Percentiles rank a stretch among this genome's conserved stretches.
phyloP scores from a whole-genome alignment of 2,113 vertebrate species.

The Nycticorax nycticorax region DNA sequence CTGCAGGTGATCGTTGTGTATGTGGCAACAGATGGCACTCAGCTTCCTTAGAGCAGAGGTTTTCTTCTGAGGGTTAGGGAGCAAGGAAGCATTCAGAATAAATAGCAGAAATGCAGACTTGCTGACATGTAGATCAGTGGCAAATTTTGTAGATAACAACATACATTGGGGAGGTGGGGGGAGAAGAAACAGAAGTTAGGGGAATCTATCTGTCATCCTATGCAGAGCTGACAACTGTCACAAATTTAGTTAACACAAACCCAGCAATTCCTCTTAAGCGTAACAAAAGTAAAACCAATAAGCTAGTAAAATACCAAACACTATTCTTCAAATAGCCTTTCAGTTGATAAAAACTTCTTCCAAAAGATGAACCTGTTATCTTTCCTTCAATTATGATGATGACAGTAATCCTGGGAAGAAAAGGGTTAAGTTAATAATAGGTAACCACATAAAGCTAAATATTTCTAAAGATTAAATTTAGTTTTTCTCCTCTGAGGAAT shows the following conservation, averaged over 20 bases:
- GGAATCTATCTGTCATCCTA: background rate
- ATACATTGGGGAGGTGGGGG: background rate
- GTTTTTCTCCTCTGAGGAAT: background rate
- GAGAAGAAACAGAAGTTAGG: background rate
- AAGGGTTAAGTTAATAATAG: background rate
- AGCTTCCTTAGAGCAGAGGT: background rate
- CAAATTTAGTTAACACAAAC: background rate
- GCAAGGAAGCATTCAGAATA: background rate
- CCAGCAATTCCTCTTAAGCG: background rate
- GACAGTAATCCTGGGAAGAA: background rate
- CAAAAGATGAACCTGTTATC: background rate
- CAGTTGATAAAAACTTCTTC: background rate
- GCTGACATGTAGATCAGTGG: background rate
- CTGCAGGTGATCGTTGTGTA: background rate
- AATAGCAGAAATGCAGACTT: background rate
- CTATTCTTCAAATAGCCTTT: background rate
- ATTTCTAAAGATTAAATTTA: conserved; percentile 8
- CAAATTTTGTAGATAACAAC: background rate
- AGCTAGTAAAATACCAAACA: background rate
- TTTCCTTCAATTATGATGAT: background rate
- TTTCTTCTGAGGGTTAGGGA: background rate
- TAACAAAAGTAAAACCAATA: background rate
- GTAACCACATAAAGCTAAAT: background rate
- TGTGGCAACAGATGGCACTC: background rate
- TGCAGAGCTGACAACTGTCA: background rate